Evolutionary conservation across 2,113 vertebrate species (phyloP).

Genomic region (Neodontobutis hainanensis): DNA sequence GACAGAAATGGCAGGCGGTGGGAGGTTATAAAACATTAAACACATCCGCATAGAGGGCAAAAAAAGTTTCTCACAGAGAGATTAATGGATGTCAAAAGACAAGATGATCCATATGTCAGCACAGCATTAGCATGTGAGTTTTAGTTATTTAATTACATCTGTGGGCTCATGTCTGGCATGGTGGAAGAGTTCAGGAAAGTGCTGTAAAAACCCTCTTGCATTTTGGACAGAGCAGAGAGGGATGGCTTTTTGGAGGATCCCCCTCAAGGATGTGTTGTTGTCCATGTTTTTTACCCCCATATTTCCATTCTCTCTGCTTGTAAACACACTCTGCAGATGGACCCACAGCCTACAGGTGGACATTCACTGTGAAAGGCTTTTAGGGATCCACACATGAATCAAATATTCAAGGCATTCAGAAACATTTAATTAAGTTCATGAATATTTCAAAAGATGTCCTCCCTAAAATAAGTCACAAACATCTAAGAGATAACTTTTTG

Average conservation of each 20-base stretch:
- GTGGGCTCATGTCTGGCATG: too few species aligned
- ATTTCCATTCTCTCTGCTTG: background rate
- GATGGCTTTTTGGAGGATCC: slow-evolving; percentile 6
- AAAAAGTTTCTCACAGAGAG: slow-evolving; percentile 11
- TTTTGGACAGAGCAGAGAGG: slow-evolving; percentile 36
- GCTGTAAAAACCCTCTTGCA: slow-evolving; percentile 36
- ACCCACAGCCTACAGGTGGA: slow-evolving; percentile 14
- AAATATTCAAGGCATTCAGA: slow-evolving; percentile 63
- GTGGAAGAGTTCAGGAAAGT: slow-evolving; percentile 6
- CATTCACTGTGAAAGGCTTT: slow-evolving; percentile 43
- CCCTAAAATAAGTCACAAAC: slow-evolving; percentile 59
- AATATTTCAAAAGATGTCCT: slow-evolving; percentile 57
- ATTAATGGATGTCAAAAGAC: background rate
- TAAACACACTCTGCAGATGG: background rate
- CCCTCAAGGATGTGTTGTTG: slow-evolving; percentile 13
- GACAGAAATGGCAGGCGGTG: slow-evolving; percentile 46
- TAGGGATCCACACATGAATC: slow-evolving; percentile 55
- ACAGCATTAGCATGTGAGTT: slow-evolving; percentile 18
- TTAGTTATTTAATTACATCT: slow-evolving; percentile 55
- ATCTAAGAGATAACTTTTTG: slow-evolving; percentile 59
- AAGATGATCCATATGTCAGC: slow-evolving; percentile 28
- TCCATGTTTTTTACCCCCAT: too few species aligned
- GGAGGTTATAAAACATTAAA: slow-evolving; percentile 69
- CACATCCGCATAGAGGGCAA: slow-evolving; percentile 32
- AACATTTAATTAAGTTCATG: slow-evolving; percentile 67